These are phyloP conservation scores for Ommatoiulus sabulosus DNA, from an alignment of 2,888 invertebrate species.

Conservation along the genomic window DNA sequence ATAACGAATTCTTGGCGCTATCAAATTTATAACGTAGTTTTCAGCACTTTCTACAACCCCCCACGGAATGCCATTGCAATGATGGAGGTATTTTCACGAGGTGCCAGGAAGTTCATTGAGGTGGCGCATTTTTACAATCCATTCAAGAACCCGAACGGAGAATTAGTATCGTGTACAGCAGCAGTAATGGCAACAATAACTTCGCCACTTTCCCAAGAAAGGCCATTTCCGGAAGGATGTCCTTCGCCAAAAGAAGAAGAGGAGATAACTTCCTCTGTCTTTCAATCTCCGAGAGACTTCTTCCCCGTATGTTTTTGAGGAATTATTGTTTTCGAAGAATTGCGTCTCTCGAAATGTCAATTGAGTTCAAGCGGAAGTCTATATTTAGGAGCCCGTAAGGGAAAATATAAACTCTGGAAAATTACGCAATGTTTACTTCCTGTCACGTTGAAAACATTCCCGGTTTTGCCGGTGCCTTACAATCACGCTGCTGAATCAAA, in stretches of 20 bases:
- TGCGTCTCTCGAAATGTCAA: not conserved
- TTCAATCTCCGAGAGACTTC: not conserved
- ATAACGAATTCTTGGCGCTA: not conserved
- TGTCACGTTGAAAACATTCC: no score
- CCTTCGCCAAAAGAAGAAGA: not conserved
- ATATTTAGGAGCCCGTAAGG: not conserved
- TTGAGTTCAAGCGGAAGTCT: slow-evolving; percentile 39
- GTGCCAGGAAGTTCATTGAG: slow-evolving; percentile 6
- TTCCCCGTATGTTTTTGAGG: not conserved
- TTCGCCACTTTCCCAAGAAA: not conserved
- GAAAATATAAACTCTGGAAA: not conserved
- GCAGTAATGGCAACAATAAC: not conserved
- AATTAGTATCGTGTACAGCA: not conserved
- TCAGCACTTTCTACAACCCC: not conserved
- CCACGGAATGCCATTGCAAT: not conserved
- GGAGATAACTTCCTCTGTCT: not conserved
- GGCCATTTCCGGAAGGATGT: not conserved
- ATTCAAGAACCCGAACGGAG: not conserved
- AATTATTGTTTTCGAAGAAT: slow-evolving; percentile 2
- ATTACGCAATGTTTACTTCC: not conserved
- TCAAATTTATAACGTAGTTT: slow-evolving; percentile 8
- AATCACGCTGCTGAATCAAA: not conserved
- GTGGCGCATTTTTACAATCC: not conserved
- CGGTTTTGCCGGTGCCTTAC: no score
- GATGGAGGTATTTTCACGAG: not conserved